phyloP scores from a whole-genome alignment of 2,113 vertebrate genomes.

The Bucco capensis region DNA sequence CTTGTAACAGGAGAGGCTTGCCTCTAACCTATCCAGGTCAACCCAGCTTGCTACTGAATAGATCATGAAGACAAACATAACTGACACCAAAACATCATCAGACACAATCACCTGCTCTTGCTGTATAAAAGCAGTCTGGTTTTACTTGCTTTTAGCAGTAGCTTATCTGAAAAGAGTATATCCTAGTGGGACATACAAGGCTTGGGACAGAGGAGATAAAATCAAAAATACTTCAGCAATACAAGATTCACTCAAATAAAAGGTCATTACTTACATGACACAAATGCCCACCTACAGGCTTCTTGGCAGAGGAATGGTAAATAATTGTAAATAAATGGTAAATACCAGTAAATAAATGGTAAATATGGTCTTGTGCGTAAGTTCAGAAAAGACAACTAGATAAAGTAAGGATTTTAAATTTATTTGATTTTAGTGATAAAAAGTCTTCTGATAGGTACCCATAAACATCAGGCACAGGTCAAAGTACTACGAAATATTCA shows the following conservation, averaged over 20 bases:
- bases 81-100: background rate
- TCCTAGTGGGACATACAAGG: background rate
- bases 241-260: background rate
- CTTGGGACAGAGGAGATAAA: background rate
- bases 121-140: background rate
- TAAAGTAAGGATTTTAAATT: background rate
- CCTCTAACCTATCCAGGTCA: background rate
- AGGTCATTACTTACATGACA: background rate
- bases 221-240: background rate
- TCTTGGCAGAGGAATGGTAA: background rate
- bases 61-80: background rate
- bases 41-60: background rate
- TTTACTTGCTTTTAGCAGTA: background rate
- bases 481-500: background rate
- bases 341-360: too few relatives aligned
- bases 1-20: conserved; percentile 56
- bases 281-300: background rate
- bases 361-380: background rate
- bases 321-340: too few relatives aligned
- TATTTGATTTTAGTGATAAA: background rate
- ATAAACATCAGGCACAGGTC: background rate
- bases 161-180: background rate
- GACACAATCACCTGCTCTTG: background rate
- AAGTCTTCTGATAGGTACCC: background rate
- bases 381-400: background rate